Evolutionary conservation across 2,888 invertebrate species (phyloP).

Genomic region (Drosophila monieri): DNA sequence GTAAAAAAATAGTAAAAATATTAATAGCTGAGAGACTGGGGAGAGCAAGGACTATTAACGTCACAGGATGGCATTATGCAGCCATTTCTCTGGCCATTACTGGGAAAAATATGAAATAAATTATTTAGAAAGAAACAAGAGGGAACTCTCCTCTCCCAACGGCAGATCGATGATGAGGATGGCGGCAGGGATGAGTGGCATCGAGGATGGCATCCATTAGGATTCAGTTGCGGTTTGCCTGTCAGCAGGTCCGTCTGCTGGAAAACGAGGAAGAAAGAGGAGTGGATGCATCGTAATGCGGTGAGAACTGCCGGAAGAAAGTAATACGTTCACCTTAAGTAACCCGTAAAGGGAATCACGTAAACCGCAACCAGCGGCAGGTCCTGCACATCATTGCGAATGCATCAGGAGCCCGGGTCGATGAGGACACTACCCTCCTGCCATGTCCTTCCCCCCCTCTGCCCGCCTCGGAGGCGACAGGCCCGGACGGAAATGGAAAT

Average conservation of each 20-base stretch:
- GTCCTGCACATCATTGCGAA: conserved; percentile 46
- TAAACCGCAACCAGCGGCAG: conserved; percentile 26
- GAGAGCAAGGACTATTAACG: too few relatives aligned
- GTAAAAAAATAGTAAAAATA: neutral
- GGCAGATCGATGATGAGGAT: conserved; percentile 8
- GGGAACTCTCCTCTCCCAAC: neutral
- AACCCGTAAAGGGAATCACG: conserved; percentile 36
- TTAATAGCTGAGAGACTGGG: neutral
- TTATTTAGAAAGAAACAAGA: neutral
- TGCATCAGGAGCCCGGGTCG: conserved; percentile 23
- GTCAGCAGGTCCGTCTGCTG: too few relatives aligned
- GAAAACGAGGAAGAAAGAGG: too few relatives aligned
- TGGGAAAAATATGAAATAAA: too few relatives aligned
- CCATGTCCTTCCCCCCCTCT: too few relatives aligned
- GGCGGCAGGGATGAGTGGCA: neutral
- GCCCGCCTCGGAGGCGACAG: neutral
- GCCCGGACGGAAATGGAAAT: conserved; percentile 25
- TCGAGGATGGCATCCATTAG: conserved; percentile 30
- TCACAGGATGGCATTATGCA: neutral
- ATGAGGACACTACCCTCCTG: neutral
- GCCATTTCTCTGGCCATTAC: neutral
- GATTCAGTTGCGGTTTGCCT: conserved; percentile 33
- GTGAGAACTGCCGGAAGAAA: conserved; percentile 39
- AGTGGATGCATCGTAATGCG: conserved; percentile 31
- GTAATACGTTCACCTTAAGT: conserved; percentile 52